Percentiles rank a stretch among this genome's conserved stretches.
Conservation (phyloP, 2,888 invertebrate genomes). For the Cybosia mesomella region DNA sequence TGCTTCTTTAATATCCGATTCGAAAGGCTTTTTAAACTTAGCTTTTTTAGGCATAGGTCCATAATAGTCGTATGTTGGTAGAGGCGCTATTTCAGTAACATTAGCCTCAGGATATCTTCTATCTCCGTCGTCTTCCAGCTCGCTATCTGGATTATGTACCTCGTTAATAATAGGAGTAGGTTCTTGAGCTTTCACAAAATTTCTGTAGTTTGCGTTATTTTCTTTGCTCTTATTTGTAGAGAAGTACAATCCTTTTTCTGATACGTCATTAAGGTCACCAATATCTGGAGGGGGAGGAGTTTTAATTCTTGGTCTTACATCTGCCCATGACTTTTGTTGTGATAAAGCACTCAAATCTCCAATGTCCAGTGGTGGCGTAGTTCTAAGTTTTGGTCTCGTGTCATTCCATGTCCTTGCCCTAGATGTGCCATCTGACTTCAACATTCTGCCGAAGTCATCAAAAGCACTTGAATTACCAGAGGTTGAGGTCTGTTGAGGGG, state of each 20-base stretch:
- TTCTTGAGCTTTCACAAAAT: conserved; percentile 72
- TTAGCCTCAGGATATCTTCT: conserved; percentile 38
- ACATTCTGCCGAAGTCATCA: conserved; percentile 68
- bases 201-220: conserved; percentile 67
- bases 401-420: conserved; percentile 52
- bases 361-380: conserved; percentile 65
- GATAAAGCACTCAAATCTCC: conserved; percentile 46
- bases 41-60: conserved; percentile 78
- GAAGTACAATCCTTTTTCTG: conserved; percentile 73
- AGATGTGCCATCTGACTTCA: conserved; percentile 40
- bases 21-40: conserved; percentile 71
- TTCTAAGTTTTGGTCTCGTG: conserved; percentile 38
- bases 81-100: conserved; percentile 88
- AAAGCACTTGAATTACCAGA: conserved; percentile 62
- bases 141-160: conserved; percentile 61
- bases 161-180: conserved; percentile 73
- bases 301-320: conserved; percentile 66
- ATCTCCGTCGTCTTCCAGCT: conserved; percentile 21
- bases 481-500: conserved; percentile 85
- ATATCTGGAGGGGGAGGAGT: conserved; percentile 68
- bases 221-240: conserved; percentile 65
- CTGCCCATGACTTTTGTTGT: conserved; percentile 75
- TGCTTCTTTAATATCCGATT: conserved; percentile 77
- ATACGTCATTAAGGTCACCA: conserved; percentile 46
- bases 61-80: conserved; percentile 89